phyloP scores from a whole-genome alignment of 2,113 vertebrate genomes.

The Heterocephalus glaber region DNA sequence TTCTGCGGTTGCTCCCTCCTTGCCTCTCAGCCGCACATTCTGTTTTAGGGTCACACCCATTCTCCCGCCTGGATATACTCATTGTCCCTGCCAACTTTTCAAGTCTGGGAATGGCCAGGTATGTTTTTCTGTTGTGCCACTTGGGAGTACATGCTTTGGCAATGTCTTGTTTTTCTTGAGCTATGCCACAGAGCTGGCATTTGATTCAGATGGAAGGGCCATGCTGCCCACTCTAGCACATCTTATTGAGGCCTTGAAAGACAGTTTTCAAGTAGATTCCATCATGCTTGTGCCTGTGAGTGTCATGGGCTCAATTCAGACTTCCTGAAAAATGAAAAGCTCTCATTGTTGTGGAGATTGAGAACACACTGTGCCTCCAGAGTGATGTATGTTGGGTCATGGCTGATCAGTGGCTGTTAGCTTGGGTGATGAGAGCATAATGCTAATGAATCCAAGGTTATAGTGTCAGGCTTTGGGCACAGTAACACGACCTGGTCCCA shows the following conservation, averaged over 20 bases:
- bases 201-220: not conserved
- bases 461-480: not conserved
- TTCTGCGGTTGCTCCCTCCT: slow-evolving; percentile 88
- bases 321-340: not conserved
- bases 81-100: slow-evolving; percentile 95
- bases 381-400: not conserved
- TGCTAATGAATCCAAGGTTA: slow-evolving; percentile 50
- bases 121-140: slow-evolving; percentile 60
- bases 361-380: not conserved
- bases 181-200: not conserved
- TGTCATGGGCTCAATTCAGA: not conserved
- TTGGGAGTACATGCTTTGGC: not conserved
- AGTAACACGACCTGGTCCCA: slow-evolving; percentile 30
- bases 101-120: slow-evolving; percentile 99
- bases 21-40: slow-evolving; percentile 92
- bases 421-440: slow-evolving; percentile 18
- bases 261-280: not conserved
- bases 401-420: slow-evolving; percentile 41
- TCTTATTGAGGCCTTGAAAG: not conserved
- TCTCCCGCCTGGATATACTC: slow-evolving; percentile 94
- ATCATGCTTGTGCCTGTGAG: not conserved
- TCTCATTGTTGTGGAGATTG: not conserved
- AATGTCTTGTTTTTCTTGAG: not conserved
- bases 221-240: not conserved
- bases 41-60: slow-evolving; percentile 94